Base-by-base conservation (phyloP, 2,888 invertebrate genomes). In the Merodon equestris region DNA sequence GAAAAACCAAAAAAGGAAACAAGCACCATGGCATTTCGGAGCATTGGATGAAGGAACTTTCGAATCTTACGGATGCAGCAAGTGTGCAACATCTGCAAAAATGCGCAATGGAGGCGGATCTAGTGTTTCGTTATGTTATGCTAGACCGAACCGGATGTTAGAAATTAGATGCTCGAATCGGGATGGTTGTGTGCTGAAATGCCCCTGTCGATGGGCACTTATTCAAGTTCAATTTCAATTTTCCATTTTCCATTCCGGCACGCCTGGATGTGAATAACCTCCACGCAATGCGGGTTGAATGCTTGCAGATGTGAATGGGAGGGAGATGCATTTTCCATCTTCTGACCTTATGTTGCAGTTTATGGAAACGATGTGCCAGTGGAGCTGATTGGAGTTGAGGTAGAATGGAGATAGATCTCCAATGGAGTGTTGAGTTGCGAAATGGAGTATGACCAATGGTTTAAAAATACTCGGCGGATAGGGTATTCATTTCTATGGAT, bases 161-260 rank as follows among this genome's bases (percentile, higher is more conserved):
- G 51, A 40, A 40, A 40, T 40, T 40, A 40, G 40, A 40, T 7
- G 27, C 27, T 27, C 73, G 61, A 27, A 73, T 63, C 48, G 42
- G 34, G 53, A 68, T 73, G 47, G 58, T 40, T 10, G 44, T 19
- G 47, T 63, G 79, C 70, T 79, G 74, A 79, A 74, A 58, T 60
- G 60, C 68, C 48, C 64, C 79, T 79, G 74, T 79, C 74, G 63
- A 74, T 79, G 68, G 60, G 73, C 64, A 68, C 70, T 64, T 68
- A 79, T 79, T 79, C 79, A 79, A 79, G 79, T 79, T 79, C 79
- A 79, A 79, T 79, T 79, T 70, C 68, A 74, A 42, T 70, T 74
- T 64, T 63, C 17, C 61, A 36, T 48, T 58, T 61, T 19, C 56
- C 40, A 36, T 51, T 51, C 44, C 40, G n/a, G 10, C 40, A 10